Evolutionary conservation across 2,113 vertebrate species (phyloP), one percentile per base, ranked within the genome.

Genomic region (Phalacrocorax aristotelis): DNA sequence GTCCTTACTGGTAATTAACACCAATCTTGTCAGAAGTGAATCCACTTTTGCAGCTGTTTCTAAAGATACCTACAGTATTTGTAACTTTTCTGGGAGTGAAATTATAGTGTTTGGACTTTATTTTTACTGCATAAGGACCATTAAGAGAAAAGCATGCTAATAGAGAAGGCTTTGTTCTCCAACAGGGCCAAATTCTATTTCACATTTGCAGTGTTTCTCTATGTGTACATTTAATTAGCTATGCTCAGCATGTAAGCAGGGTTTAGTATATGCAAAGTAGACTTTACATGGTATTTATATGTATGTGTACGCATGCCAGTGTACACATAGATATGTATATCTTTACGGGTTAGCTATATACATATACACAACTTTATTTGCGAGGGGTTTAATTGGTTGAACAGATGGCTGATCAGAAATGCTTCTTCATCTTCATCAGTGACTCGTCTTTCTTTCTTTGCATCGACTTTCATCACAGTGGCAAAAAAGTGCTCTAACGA

Each of bases 1-100:
- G 97, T 98, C 98, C 98, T 98, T 97, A 97, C 97, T 97, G 95
- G 98, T 98, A 99, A 99, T 99, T 99, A 99, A 98, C 98, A 98
- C 97, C 98, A 97, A 97, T 98, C 97, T 98, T 97, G 97, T 98
- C 98, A 98, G 97, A 98, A 98, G 98, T 98, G 97, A 98, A 98
- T 97, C 94, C 87, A 98, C 97, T 98, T 98, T 98, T 98, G 97
- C 98, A 98, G 98, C 98, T 98, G 98, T 98, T 98, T 98, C 98
- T 98, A 98, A 98, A 98, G 98, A 98, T 98, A 98, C 98, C 98
- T 98, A 98, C 96, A 86, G 97, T 97, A 98, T 98, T 97, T 98
- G 98, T 98, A 98, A 98, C 98, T 98, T 98, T 98, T 97, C 93
- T 95, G 87, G 61, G 85, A 97, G 91, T 95, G 68, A 98, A 98